Evolutionary conservation across 2,888 invertebrate species (phyloP).

Genomic region (Drosophila borborema): DNA sequence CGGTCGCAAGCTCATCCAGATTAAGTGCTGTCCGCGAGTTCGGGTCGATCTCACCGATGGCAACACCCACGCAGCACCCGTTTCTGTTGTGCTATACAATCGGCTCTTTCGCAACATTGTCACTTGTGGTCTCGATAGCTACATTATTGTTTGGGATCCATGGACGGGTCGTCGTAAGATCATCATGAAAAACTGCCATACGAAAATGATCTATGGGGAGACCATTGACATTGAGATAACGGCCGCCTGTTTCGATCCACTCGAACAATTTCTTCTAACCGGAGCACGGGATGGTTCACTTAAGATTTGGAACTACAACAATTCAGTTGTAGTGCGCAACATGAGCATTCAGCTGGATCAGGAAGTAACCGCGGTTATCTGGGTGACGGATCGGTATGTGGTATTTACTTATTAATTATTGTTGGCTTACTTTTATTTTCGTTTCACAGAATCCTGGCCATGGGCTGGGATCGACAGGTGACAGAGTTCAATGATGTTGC

Average conservation of each 20-base stretch:
- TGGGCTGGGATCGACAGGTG: conserved; percentile 92
- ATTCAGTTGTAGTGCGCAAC: conserved; percentile 90
- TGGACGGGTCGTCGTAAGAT: conserved; percentile 89
- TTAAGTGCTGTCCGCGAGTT: conserved; percentile 89
- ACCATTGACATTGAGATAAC: conserved; percentile 84
- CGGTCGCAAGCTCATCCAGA: conserved; percentile 88
- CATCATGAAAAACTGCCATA: conserved; percentile 90
- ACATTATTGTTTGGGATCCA: conserved; percentile 93
- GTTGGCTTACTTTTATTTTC: neutral
- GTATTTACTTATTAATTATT: neutral
- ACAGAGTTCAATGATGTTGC: conserved; percentile 88
- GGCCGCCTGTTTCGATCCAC: conserved; percentile 88
- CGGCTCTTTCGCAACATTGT: conserved; percentile 90
- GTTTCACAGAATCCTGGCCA: conserved; percentile 89
- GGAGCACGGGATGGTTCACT: conserved; percentile 92
- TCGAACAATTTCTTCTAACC: conserved; percentile 90
- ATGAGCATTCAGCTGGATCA: conserved; percentile 88
- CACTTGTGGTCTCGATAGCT: conserved; percentile 92
- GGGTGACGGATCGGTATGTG: conserved; percentile 87
- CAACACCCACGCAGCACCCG: conserved; percentile 89
- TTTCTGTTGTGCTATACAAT: conserved; percentile 91
- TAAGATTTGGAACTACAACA: conserved; percentile 93
- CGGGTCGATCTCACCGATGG: conserved; percentile 90
- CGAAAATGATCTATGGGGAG: conserved; percentile 88
- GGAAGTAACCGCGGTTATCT: conserved; percentile 87